Evolutionary conservation across 1,140 invertebrate genomes (phyloP).

Genomic region (Brachionus calyciflorus): DNA sequence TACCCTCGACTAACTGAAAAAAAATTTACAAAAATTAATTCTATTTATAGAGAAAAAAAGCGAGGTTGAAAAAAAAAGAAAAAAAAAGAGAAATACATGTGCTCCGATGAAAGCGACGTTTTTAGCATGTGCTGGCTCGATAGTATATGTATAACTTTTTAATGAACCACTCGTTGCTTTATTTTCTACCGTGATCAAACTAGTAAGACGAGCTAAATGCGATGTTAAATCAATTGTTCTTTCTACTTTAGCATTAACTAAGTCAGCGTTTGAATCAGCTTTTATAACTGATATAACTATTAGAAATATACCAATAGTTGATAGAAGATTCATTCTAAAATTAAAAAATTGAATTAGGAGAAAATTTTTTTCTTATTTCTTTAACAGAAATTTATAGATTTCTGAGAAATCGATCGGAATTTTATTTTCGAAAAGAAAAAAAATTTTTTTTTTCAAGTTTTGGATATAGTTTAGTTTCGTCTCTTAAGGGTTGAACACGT

Average conservation of each 20-base stretch:
- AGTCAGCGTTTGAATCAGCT: constrained; percentile 36
- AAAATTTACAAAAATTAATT: not conserved
- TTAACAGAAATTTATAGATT: too few relatives aligned
- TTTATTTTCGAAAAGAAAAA: not conserved
- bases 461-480: not conserved
- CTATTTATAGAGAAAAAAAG: not conserved
- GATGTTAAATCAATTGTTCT: constrained; percentile 38
- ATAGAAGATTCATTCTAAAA: not conserved
- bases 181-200: constrained; percentile 39
- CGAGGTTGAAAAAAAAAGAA: not conserved
- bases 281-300: not conserved
- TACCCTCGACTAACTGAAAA: constrained; percentile 24
- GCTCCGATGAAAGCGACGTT: constrained; percentile 40
- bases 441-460: not conserved
- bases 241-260: constrained; percentile 40
- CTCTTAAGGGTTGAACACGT: constrained; percentile 43
- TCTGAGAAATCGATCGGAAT: too few relatives aligned
- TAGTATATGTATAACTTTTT: constrained; percentile 13
- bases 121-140: constrained; percentile 43
- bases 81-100: not conserved
- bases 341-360: not conserved
- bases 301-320: not conserved
- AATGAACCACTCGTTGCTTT: constrained; percentile 21
- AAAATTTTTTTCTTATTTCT: too few relatives aligned
- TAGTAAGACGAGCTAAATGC: not conserved